Conservation (phyloP, 2,888 invertebrate species). For the Gari tellinella region DNA sequence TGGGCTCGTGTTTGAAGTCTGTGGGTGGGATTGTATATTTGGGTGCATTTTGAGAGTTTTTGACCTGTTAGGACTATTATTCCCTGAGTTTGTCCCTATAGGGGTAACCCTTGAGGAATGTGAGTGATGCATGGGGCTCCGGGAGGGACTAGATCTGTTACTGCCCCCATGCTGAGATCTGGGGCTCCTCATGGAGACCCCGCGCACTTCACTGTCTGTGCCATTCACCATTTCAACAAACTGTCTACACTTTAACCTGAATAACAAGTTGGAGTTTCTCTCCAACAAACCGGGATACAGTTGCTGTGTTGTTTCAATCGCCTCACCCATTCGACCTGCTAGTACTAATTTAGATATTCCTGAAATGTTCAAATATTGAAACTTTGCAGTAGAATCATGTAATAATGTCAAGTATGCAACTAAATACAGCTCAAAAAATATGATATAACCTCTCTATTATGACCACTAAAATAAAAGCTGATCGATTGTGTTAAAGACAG, state of each 20-base stretch:
- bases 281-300: slow-evolving; percentile 97
- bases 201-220: slow-evolving; percentile 86
- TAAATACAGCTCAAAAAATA: too few relatives aligned
- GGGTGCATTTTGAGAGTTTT: slow-evolving; percentile 68
- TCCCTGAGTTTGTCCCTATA: slow-evolving; percentile 63
- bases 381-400: too few relatives aligned
- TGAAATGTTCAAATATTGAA: slow-evolving; percentile 83
- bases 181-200: slow-evolving; percentile 85
- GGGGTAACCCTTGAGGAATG: slow-evolving; percentile 61
- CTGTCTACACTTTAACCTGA: slow-evolving; percentile 98
- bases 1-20: slow-evolving; percentile 37
- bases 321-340: slow-evolving; percentile 97
- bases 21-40: slow-evolving; percentile 29
- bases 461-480: too few relatives aligned
- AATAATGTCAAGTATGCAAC: too few relatives aligned
- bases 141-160: slow-evolving; percentile 80
- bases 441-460: too few relatives aligned
- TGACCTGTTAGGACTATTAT: slow-evolving; percentile 76
- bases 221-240: slow-evolving; percentile 97
- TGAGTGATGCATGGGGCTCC: slow-evolving; percentile 81
- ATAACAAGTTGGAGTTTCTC: slow-evolving; percentile 94
- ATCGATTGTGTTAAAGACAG: too few relatives aligned
- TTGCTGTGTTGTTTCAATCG: slow-evolving; percentile 94
- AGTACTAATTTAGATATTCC: slow-evolving; percentile 97
- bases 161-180: slow-evolving; percentile 81